Base-by-base conservation (phyloP, 2,113 vertebrate genomes). In the Stictonetta naevosa region DNA sequence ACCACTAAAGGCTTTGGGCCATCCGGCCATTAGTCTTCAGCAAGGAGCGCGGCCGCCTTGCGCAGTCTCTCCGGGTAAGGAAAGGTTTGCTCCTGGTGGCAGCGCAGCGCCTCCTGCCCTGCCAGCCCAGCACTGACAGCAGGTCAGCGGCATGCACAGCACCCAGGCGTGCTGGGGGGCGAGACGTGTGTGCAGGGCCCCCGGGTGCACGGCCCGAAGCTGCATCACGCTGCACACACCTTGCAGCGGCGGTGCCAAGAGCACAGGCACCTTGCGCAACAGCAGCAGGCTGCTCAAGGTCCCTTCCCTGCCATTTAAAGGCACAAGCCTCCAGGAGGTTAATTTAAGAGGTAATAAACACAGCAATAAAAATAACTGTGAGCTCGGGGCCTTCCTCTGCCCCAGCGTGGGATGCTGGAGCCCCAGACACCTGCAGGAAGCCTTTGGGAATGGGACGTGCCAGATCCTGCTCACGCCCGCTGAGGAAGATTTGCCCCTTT, bases 351-450 rank as follows among this genome's bases (percentile, higher is more conserved):
- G 88, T 40, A 95, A 96, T 97, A 96, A 97, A 96, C 69, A 64
- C 88, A 13, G 92, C 88, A 95, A 94, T 96, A 97, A 97, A 96
- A 96, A 90, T 64, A 96, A 95, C 90, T 34, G 3, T 60, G 10
- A 78, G 76, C 92, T 74, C 9, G 18, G 18, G 79, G 87, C 66
- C 71, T 23, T 11, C 2, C 50, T 29, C 38, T 42, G 93, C 78
- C 85, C 87, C 60, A 0, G 84, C n/a, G 5, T 79, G 86, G 86
- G 95, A 82, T 76, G 78, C 82, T 2, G 79, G 55, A 95, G 93
- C 87, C 82, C 56, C 79, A 1, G 85, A 82, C 34, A 76, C 91
- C 90, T 1, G 83, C 20, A 4, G 53, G 93, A 80, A 96, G 82
- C 59, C 52, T 20, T 83, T 0, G 34, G 94, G 86, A 93, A 78